These are phyloP conservation scores for Cosmopolites sordidus DNA, from an alignment of 2,888 invertebrate species.

Conservation along the genomic window DNA sequence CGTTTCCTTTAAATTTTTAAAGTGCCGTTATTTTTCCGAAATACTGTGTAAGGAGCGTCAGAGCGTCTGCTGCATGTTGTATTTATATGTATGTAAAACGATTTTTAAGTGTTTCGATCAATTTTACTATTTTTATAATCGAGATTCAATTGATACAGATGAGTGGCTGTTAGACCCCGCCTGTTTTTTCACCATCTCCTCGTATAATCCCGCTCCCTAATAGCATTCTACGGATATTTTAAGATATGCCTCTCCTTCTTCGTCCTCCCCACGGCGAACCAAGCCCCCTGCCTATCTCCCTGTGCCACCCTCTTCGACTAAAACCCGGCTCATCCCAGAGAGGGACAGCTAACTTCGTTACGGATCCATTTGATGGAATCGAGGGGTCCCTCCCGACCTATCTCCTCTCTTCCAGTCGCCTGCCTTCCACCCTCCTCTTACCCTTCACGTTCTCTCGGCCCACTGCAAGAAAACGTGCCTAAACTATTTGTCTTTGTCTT, in stretches of 20 bases:
- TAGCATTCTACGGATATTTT: not conserved
- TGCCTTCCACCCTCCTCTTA: constrained; percentile 9
- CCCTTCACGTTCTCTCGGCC: not conserved
- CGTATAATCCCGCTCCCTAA: too few relatives aligned
- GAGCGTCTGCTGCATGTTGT: too few relatives aligned
- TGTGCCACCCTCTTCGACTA: constrained; percentile 7
- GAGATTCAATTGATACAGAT: too few relatives aligned
- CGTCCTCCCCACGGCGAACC: not conserved
- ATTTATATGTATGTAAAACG: too few relatives aligned
- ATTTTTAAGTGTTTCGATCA: too few relatives aligned
- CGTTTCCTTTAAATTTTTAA: too few relatives aligned
- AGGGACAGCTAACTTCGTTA: constrained; percentile 63
- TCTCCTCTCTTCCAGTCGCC: constrained; percentile 38
- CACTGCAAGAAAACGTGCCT: constrained; percentile 20
- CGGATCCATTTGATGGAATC: constrained; percentile 77
- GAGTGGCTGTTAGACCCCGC: too few relatives aligned
- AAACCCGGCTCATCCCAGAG: constrained; percentile 5
- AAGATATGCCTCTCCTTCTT: not conserved
- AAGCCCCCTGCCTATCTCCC: not conserved
- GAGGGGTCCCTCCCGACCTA: constrained; percentile 41
- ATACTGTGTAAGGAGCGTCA: too few relatives aligned
- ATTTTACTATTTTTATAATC: too few relatives aligned
- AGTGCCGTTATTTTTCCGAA: too few relatives aligned
- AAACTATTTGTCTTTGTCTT: constrained; percentile 26
- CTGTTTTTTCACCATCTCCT: too few relatives aligned